Evolutionary conservation across 2,888 invertebrate species (phyloP), one percentile per base, ranked within the genome.

Genomic region (Netelia fuscicornis): DNA sequence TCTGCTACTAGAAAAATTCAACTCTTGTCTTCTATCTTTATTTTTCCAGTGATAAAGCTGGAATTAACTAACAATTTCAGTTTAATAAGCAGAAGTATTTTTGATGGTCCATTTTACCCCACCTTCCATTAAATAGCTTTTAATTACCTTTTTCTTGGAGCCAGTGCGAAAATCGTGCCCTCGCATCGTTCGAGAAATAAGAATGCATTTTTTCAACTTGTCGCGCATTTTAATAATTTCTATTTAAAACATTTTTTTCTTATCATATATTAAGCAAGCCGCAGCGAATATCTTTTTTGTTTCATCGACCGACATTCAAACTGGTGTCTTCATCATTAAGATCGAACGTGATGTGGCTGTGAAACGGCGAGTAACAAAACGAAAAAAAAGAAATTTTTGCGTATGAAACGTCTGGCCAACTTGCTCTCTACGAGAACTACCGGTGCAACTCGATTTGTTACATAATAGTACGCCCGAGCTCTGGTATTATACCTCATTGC

Each of bases 401-500:
- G 10, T 11, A 48, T 1, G 48, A 48, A 48, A 48, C 48, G 10
- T 48, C 0, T 48, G 1, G 48, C 13, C 48, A 48, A 13, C 13
- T 11, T 0, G 48, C 13, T 11, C 13, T 0, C 71, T 54, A 42
- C 56, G 52, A 37, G 52, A 60, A 75, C 65, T 68, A 74, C 77
- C 68, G 84, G 71, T 70, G 54, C 37, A 81, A 84, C 84, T 60
- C 68, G 84, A 77, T 81, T 77, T 52, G 81, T 84, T 84, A 84
- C 81, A 70, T 84, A 84, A 84, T 75, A 20, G 37, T 67, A 58
- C 67, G 37, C 30, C n/a, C 67, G 72, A 44, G 25, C 52, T 60
- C 52, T 52, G n/a, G 17, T 23, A 42, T 52, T 56, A 68, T 62
- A 64, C 44, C 74, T 30, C 37, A 23, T 54, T 20, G 70, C 60